A percentile compares a stretch with the other conserved stretches of the same genome.
These are phyloP conservation scores for Keiferia lycopersicella DNA, from an alignment of 2,888 invertebrate genomes.

Conservation along the genomic window DNA sequence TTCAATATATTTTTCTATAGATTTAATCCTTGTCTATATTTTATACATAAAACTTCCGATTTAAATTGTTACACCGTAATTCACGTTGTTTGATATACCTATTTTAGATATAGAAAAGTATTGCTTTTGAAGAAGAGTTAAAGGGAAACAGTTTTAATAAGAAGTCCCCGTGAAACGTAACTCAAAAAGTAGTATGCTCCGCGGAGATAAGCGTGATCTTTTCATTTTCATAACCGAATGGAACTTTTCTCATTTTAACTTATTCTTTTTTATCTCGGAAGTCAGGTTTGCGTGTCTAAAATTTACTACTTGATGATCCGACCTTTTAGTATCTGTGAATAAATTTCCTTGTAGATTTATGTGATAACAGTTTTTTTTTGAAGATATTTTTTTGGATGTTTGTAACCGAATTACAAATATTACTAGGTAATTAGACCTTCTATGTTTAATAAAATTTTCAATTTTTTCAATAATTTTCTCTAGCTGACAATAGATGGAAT, in stretches of 20 bases:
- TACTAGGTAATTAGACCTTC: too few species aligned
- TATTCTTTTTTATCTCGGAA: slow-evolving; percentile 59
- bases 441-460: too few species aligned
- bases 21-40: too few species aligned
- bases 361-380: slow-evolving; percentile 33
- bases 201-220: slow-evolving; percentile 68
- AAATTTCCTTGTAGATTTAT: slow-evolving; percentile 32
- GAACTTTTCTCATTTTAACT: slow-evolving; percentile 78
- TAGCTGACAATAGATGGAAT: too few species aligned
- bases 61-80: too few species aligned
- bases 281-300: slow-evolving; percentile 41
- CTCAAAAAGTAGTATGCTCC: slow-evolving; percentile 64
- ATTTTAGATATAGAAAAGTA: not conserved
- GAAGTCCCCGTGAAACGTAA: slow-evolving; percentile 45
- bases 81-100: too few species aligned
- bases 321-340: slow-evolving; percentile 44
- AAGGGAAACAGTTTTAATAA: not conserved
- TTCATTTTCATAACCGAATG: slow-evolving; percentile 73
- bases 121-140: not conserved
- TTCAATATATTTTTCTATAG: too few species aligned
- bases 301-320: slow-evolving; percentile 60
- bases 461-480: too few species aligned
- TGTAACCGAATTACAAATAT: not conserved
- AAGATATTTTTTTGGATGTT: not conserved
- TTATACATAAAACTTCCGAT: not conserved